Percentiles rank a stretch among this genome's conserved stretches.
phyloP scores from a whole-genome alignment of 2,113 vertebrate genomes.

The Mobula hypostoma region DNA sequence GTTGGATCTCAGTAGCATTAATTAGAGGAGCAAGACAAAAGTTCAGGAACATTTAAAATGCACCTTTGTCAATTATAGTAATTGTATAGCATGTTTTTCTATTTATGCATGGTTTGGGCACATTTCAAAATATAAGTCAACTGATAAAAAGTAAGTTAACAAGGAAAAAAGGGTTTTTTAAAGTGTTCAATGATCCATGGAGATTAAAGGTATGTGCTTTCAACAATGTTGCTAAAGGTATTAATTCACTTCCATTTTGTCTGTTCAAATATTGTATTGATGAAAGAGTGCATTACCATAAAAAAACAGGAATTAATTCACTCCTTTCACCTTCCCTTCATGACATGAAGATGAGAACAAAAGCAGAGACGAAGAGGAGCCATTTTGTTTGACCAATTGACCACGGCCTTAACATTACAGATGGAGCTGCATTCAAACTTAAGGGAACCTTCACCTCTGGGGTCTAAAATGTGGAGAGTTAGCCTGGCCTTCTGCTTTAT shows the following conservation, averaged over 20 bases:
- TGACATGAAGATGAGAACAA: conserved; percentile 6
- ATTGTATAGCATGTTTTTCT: not conserved
- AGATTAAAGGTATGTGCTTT: conserved; percentile 15
- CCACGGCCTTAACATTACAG: conserved; percentile 22
- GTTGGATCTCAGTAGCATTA: not conserved
- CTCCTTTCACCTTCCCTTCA: not conserved
- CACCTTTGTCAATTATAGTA: not conserved
- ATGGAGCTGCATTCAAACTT: conserved; percentile 13
- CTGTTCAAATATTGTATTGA: conserved; percentile 11
- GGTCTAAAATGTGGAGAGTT: conserved; percentile 37
- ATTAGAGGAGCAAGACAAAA: not conserved
- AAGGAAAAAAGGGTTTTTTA: not conserved
- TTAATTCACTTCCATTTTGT: not conserved
- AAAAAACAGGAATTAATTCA: not conserved
- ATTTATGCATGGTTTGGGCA: not conserved
- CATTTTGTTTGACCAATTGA: conserved; percentile 25
- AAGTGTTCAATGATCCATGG: not conserved
- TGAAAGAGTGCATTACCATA: conserved; percentile 4
- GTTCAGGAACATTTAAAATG: not conserved
- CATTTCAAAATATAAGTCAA: not conserved
- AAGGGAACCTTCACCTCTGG: conserved; percentile 28
- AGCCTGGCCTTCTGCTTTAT: conserved; percentile 43
- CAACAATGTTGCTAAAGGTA: not conserved
- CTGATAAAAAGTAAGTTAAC: not conserved
- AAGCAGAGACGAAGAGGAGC: conserved; percentile 2